These are phyloP conservation scores for Aselliscus stoliczkanus DNA, from an alignment of 2,797 vertebrate species.

Conservation along the genomic window DNA sequence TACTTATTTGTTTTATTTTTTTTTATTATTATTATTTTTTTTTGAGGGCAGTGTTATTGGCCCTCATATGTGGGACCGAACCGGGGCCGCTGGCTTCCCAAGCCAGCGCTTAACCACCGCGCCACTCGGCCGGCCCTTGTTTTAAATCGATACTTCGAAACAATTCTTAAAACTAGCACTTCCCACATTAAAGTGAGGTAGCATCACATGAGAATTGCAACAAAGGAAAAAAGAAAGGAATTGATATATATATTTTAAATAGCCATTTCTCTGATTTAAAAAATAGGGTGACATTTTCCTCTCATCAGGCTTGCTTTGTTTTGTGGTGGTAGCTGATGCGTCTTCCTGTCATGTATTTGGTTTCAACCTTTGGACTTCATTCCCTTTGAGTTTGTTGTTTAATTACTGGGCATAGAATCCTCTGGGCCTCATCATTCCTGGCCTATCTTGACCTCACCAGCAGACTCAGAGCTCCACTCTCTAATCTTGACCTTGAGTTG, in stretches of 20 bases:
- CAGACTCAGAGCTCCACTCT: neutral
- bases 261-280: neutral
- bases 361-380: neutral
- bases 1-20: no score
- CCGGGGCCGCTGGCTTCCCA: no score
- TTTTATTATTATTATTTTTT: no score
- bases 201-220: neutral
- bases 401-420: neutral
- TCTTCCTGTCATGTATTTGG: neutral
- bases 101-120: no score
- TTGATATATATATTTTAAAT: no score
- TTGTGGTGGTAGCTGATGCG: neutral
- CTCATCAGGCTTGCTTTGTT: neutral
- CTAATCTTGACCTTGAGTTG: neutral
- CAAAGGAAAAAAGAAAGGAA: neutral
- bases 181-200: neutral
- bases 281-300: neutral
- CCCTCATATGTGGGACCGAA: no score
- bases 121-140: no score
- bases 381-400: neutral
- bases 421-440: neutral
- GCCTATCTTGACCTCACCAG: neutral
- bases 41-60: no score
- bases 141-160: slow-evolving; percentile 2
- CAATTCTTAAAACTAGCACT: neutral